A percentile compares a stretch with the other conserved stretches of the same genome.
Evolutionary conservation across 1,140 invertebrate species (phyloP).

Genomic region (Drosophila virilis): DNA sequence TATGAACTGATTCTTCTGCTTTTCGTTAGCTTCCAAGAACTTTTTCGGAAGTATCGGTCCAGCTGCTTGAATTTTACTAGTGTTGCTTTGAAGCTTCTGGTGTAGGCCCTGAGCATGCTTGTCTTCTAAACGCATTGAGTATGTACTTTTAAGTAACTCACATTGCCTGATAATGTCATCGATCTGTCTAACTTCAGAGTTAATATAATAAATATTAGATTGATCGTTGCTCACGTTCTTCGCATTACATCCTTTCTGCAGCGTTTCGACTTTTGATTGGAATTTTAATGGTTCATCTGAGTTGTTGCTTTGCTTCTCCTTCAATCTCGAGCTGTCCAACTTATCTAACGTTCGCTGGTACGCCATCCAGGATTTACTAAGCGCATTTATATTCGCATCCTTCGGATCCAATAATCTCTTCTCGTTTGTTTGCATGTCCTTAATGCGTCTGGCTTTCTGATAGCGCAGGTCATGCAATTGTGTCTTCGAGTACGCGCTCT

Average conservation of each 20-base stretch:
- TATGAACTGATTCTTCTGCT: background rate
- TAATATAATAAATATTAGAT: conserved; percentile 1
- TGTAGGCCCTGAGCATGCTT: background rate
- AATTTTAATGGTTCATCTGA: no score
- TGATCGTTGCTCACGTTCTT: background rate
- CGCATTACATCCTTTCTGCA: background rate
- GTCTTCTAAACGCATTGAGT: background rate
- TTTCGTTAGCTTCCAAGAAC: background rate
- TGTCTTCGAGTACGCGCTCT: no score
- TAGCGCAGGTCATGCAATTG: no score
- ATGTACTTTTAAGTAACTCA: conserved; percentile 11
- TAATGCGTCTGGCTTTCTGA: no score
- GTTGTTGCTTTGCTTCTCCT: no score
- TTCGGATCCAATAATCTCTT: no score
- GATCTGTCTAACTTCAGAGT: conserved; percentile 13
- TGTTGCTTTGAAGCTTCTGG: background rate
- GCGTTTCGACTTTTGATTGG: no score
- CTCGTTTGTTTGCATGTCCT: no score
- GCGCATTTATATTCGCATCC: no score
- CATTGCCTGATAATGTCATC: conserved; percentile 35
- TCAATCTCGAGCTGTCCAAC: no score
- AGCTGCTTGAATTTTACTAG: background rate
- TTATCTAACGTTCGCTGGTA: no score
- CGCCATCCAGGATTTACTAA: no score
- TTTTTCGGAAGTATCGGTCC: background rate